Base-by-base conservation (phyloP, 2,113 vertebrate species). In the Engraulis encrasicolus region DNA sequence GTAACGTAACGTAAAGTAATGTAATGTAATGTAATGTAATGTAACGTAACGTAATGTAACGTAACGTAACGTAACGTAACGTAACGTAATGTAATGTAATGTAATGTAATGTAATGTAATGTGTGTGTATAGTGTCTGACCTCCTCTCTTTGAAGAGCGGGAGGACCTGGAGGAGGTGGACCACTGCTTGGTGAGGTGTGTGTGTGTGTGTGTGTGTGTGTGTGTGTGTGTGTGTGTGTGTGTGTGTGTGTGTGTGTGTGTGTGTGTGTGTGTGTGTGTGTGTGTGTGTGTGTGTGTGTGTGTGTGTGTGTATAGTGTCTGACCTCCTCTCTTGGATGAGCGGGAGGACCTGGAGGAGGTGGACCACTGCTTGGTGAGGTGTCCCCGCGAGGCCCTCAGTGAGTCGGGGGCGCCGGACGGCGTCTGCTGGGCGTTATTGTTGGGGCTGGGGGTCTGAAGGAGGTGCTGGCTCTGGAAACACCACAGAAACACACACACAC, bases 101-200 rank as follows among this genome's bases (percentile, higher is more conserved):
- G n/a, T n/a, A n/a, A n/a, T n/a, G n/a, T n/a, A n/a, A n/a, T n/a
- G n/a, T n/a, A n/a, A n/a, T n/a, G n/a, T n/a, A n/a, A n/a, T 61
- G 58, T 27, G 58, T 61, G 58, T 61, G 58, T 61, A n/a, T 18
- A n/a, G 58, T 61, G 58, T 14, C 95, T 95, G 90, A 99, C 98
- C 97, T 96, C 97, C 98, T 90, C 97, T 95, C 92, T 97, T 98
- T 82, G 98, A 99, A 9, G 98, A 99, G 37, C 95, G 92, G 0
- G 97, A 99, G 11, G 98, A 99, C 86, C 96, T 95, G 86, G 98
- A 99, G 83, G 97, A 99, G 1, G 97, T 97, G 83, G 98, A 99
- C 98, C 98, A 99, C 71, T 99, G 98, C 89, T 99, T 99, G 84
- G 97, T 98, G 58, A 99, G 95, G n/a, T n/a, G n/a, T n/a, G n/a